phyloP scores from a whole-genome alignment of 2,888 invertebrate genomes.

The Julus scandinavius region DNA sequence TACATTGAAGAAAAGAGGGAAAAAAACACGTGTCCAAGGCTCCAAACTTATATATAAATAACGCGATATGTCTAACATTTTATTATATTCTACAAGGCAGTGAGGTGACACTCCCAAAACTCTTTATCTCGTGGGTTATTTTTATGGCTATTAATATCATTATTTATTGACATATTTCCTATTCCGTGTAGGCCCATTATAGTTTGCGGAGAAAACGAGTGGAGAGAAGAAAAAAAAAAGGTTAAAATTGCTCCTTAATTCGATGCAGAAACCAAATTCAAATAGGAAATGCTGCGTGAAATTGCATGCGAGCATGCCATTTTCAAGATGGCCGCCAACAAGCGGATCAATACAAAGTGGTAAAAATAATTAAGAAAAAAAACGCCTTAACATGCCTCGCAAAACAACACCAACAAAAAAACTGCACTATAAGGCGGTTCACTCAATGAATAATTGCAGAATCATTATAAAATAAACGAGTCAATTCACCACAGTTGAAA shows the following conservation, averaged over 20 bases:
- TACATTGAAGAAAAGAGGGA: not conserved
- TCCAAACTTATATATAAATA: conserved; percentile 24
- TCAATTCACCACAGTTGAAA: conserved; percentile 35
- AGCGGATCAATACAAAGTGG: conserved; percentile 5
- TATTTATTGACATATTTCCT: conserved; percentile 38
- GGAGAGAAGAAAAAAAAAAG: not conserved
- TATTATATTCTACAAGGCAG: conserved; percentile 1
- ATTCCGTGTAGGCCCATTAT: conserved; percentile 12
- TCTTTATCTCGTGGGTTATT: conserved; percentile 26
- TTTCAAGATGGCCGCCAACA: not conserved
- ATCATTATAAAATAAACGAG: conserved; percentile 26
- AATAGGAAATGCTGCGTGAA: conserved; percentile 13
- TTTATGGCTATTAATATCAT: conserved; percentile 32
- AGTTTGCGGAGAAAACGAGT: not conserved
- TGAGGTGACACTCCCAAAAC: conserved; percentile 27
- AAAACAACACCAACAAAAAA: not conserved
- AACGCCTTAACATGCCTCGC: not conserved
- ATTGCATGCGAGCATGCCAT: not conserved
- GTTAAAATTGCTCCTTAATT: not conserved
- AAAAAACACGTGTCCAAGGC: conserved; percentile 9
- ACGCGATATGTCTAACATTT: not conserved
- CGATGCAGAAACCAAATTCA: conserved; percentile 4
- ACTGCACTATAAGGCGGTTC: not conserved
- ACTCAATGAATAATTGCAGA: not conserved
- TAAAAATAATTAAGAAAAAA: not conserved